A percentile compares a stretch with the other conserved stretches of the same genome.
phyloP scores from a whole-genome alignment of 2,113 vertebrate genomes.

The Thamnophis sirtalis region DNA sequence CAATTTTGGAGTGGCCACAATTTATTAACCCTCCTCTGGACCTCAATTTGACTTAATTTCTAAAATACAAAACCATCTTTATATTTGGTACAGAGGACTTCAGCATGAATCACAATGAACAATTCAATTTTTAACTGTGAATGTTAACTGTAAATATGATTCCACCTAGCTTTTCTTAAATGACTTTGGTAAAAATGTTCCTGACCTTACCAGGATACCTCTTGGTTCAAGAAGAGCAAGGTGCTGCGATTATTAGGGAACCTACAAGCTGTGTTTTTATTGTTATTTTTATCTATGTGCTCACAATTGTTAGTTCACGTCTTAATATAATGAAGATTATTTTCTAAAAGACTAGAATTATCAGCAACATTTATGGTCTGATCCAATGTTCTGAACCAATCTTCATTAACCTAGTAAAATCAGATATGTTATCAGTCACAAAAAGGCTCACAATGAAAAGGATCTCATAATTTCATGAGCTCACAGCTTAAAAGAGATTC shows the following conservation, averaged over 20 bases:
- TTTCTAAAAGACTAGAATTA: not conserved
- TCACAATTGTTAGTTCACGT: not conserved
- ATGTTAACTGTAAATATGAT: not conserved
- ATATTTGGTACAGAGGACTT: not conserved
- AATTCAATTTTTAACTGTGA: not conserved
- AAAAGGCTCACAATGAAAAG: not conserved
- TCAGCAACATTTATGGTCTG: not conserved
- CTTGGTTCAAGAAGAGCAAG: not conserved
- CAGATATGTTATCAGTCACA: not conserved
- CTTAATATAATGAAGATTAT: not conserved
- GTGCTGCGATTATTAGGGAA: not conserved
- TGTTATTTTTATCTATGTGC: not conserved
- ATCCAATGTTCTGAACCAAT: not conserved
- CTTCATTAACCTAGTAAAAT: not conserved
- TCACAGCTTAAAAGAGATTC: not conserved
- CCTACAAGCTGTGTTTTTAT: not conserved
- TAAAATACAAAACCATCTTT: not conserved
- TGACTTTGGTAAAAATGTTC: not conserved
- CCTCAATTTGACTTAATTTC: not conserved
- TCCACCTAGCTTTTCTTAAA: not conserved
- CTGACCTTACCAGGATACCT: not conserved
- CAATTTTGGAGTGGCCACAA: not conserved
- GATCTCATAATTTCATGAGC: not conserved
- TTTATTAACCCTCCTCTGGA: not conserved
- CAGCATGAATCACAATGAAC: not conserved